Percentiles rank a stretch among this genome's conserved stretches.
Evolutionary conservation across 2,113 vertebrate genomes (phyloP).

Genomic region (Uropsilus gracilis): DNA sequence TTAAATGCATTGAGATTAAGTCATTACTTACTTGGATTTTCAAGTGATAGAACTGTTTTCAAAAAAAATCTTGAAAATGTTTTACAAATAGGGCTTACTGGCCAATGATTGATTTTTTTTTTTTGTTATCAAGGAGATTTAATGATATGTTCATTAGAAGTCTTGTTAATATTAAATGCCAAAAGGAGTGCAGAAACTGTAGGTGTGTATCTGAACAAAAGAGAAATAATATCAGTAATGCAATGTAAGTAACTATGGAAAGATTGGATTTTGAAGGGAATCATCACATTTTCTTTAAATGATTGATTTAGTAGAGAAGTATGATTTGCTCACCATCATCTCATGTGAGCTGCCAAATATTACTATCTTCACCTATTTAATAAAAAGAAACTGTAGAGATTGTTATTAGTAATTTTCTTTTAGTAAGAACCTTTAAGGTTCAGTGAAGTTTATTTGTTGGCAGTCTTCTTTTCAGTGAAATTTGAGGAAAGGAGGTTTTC

Average conservation of each 20-base stretch:
- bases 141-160: background rate
- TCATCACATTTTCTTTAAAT: slow-evolving; percentile 27
- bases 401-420: slow-evolving; percentile 21
- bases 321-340: background rate
- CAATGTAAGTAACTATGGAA: background rate
- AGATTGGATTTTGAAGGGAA: background rate
- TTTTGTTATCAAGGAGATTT: background rate
- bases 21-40: slow-evolving; percentile 42
- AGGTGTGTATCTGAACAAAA: background rate
- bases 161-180: background rate
- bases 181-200: background rate
- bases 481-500: slow-evolving; percentile 17
- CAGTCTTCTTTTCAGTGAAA: background rate
- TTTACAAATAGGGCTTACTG: background rate
- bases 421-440: slow-evolving; percentile 29
- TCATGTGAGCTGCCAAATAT: background rate
- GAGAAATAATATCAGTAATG: background rate
- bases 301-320: background rate
- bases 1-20: background rate
- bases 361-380: no score
- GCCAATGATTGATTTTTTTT: background rate
- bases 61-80: slow-evolving; percentile 4
- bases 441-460: background rate
- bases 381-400: background rate
- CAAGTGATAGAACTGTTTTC: slow-evolving; percentile 4